Evolutionary conservation across 2,888 invertebrate genomes (phyloP).

Genomic region (Xestia rhomboidea): DNA sequence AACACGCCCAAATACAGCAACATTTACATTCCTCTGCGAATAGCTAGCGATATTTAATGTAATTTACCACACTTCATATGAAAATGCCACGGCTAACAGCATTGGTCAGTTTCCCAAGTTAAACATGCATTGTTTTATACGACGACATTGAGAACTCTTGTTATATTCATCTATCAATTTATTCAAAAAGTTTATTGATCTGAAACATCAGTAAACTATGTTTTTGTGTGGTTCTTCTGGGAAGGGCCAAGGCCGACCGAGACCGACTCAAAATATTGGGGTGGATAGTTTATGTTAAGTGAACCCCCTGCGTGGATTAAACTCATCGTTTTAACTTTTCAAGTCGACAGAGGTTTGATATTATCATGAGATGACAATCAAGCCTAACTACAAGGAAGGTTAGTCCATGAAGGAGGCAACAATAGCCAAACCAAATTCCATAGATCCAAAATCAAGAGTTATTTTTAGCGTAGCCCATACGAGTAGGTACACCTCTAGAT

Average conservation of each 20-base stretch:
- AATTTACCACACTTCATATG: conserved; percentile 62
- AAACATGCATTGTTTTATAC: conserved; percentile 38
- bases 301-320: conserved; percentile 34
- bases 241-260: conserved; percentile 40
- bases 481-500: neutral
- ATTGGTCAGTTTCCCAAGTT: conserved; percentile 37
- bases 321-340: conserved; percentile 38
- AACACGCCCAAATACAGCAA: conserved; percentile 71
- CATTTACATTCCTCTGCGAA: conserved; percentile 70
- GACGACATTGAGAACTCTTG: conserved; percentile 26
- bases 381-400: conserved; percentile 7
- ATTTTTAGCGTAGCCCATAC: conserved; percentile 15
- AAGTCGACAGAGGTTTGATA: conserved; percentile 26
- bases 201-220: conserved; percentile 50
- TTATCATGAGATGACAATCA: conserved; percentile 40
- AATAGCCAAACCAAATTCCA: conserved; percentile 3
- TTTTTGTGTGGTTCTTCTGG: conserved; percentile 54
- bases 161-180: conserved; percentile 29
- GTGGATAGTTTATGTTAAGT: conserved; percentile 52
- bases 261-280: conserved; percentile 31
- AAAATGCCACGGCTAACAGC: conserved; percentile 55
- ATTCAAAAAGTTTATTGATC: conserved; percentile 46
- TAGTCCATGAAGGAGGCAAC: conserved; percentile 2
- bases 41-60: conserved; percentile 60
- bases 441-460: neutral